Evolutionary conservation across 1,140 invertebrate species (phyloP), one percentile per base, ranked within the genome.

Genomic region (Zaprionus ghesquierei): DNA sequence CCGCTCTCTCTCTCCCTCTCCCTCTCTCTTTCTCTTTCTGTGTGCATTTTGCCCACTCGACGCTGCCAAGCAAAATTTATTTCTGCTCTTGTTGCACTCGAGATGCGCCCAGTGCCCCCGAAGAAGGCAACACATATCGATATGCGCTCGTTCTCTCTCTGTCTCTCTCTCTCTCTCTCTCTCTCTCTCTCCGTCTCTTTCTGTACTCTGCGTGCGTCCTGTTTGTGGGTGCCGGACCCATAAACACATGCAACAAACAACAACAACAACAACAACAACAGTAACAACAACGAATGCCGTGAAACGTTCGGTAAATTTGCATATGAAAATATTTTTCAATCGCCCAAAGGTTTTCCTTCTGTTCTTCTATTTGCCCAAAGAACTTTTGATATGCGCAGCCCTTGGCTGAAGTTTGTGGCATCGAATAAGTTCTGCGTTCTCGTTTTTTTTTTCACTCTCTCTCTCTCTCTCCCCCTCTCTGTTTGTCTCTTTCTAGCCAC

Each of bases 281-380:
- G 6, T 9, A 78, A 66, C 54, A 73, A 78, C 41, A 81, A 62
- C 18, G n/a, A 12, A 10, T 9, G 20, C 8, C 15, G 41, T 10
- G 18, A 2, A 66, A 23, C 33, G 20, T 69, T 33, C 13, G 53
- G 29, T 18, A 86, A 68, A 77, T 89, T 86, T 89, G 50, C 84
- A 89, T 89, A 87, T 74, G 69, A 76, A 79, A 73, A 82, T 82
- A 79, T 87, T 79, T 86, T 87, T 89, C 79, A 76, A 87, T 87
- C 79, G 79, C 79, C 71, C 49, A 72, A 72, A 75, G 71, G 68
- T 53, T 69, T 69, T 71, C 29, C 53, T 62, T 49, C 64, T 65
- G 61, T 70, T 79, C 18, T 70, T 79, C 18, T 56, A 49, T 70
- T 53, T 70, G 55, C 49, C 29, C 27, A 54, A 33, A 56, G 60